Base-by-base conservation (phyloP, 2,888 invertebrate species). In the Drosophila cognata region DNA sequence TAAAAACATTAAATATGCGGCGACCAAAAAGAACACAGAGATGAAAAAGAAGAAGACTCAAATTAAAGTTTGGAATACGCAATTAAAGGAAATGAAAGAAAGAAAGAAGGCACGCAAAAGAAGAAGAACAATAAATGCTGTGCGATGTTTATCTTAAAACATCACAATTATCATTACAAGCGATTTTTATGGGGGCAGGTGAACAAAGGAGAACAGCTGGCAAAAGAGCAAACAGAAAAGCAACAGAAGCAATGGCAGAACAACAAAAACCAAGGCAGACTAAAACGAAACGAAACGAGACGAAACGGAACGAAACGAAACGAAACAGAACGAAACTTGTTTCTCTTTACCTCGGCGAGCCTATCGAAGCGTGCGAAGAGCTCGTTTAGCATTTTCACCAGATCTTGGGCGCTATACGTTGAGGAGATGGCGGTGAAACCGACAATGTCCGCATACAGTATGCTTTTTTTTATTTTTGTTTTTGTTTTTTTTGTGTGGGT, bases 401-500 rank as follows among this genome's bases (percentile, higher is more conserved):
- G 95, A 93, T 99, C 98, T 93, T 98, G 98, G 57, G 99, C 98
- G 63, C 98, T 98, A 94, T 98, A 98, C 10, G 98, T 98, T 21
- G 98, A 98, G 4, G 98, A 98, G 85, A 98, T 98, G 62, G 98
- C 98, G 7, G 99, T 99, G 93, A 99, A 99, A 62, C 99, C 99
- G 62, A 99, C 99, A 92, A 99, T 99, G 94, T 99, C 99, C 33
- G 99, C 99, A 94, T 99, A 99, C 79, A 99, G 95, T 92, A 99
- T 99, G 94, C 98, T 98, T 77, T 66, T 35, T 28, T 13, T 52
- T 33, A 16, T 31, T 18, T 31, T 8, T n/a, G 1, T 16, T 33
- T 36, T 18, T 46, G 1, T 25, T 6, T 46, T 25, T 48, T 10
- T 35, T 33, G 31, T 55, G 38, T 64, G 75, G 69, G 78, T 71